A percentile compares a stretch with the other conserved stretches of the same genome.
These are phyloP conservation scores for Coptotermes formosanus DNA, from an alignment of 1,140 invertebrate genomes.

Conservation along the genomic window DNA sequence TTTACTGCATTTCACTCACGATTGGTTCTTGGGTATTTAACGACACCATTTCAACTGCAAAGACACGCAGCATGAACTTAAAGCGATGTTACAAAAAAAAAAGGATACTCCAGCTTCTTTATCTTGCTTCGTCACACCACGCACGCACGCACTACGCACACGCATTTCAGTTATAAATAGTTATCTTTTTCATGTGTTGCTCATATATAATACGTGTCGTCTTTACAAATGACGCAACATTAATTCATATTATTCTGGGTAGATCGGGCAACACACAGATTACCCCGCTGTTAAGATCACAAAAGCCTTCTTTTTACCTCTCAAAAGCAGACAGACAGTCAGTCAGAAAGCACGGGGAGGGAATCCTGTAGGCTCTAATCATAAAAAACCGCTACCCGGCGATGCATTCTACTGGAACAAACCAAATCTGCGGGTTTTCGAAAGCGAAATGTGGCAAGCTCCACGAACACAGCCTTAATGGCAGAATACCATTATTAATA, in stretches of 20 bases:
- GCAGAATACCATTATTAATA: conserved; percentile 30
- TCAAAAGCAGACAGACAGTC: conserved; percentile 7
- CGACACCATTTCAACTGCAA: too few relatives aligned
- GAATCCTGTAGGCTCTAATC: conserved; percentile 14
- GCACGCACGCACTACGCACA: too few relatives aligned
- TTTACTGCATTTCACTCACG: too few relatives aligned
- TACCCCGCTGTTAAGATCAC: conserved; percentile 9
- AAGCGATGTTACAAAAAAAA: too few relatives aligned
- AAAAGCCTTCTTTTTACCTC: conserved; percentile 12
- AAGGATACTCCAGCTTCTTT: too few relatives aligned
- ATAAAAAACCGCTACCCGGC: conserved; percentile 15
- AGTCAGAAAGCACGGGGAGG: background rate
- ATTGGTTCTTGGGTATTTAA: too few relatives aligned
- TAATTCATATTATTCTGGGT: background rate
- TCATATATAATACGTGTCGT: background rate
- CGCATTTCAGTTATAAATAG: too few relatives aligned
- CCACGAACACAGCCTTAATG: conserved; percentile 1
- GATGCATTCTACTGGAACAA: conserved; percentile 26
- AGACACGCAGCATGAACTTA: too few relatives aligned
- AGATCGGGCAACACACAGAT: background rate
- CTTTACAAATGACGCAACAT: background rate
- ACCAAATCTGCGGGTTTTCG: conserved; percentile 21
- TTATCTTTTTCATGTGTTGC: background rate
- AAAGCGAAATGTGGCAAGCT: conserved; percentile 20
- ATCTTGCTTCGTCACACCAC: too few relatives aligned